Evolutionary conservation across 2,113 vertebrate species (phyloP), one percentile per base, ranked within the genome.

Genomic region (Prietella phreatophila): DNA sequence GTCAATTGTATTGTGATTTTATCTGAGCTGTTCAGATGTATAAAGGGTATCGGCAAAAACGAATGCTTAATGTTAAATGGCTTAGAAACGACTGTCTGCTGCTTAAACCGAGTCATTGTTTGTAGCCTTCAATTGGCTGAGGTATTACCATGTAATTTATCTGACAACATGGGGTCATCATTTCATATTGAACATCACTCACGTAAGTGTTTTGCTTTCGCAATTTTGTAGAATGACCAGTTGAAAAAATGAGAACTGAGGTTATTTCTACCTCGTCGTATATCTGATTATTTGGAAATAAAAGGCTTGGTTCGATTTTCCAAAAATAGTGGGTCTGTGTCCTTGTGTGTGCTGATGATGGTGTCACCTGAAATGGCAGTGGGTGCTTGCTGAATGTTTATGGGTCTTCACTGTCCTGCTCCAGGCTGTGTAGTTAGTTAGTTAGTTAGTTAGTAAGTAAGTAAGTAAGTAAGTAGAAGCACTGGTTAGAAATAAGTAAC

Each of bases 401-500:
- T 76, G 25, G 3, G 27, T 85, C 25, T 85, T 65, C 53, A 33
- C 36, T 83, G 60, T 85, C 83, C 95, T 94, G 89, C 86, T 86
- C 89, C 47, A 93, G 91, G 89, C 85, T 94, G 84, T 91, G 91
- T 17, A 63, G 36, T 42, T 0, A 39, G 4, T 39, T 3, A 39
- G 1, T 39, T 3, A 39, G 1, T 39, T 3, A 39, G 36, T 39
- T 4, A 39, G 39, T 39, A 39, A 39, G 7, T 47, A 10, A 42
- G 13, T 27, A 47, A 13, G 27, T 7, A 36, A 71, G 69, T 9
- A 76, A 88, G 42, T 94, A 95, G 76, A 92, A 92, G 83, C 56
- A 58, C 92, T 93, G 60, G 65, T 93, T 58, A 95, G 94, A 93
- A 93, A 89, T 87, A 97, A 96, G 91, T 98, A 97, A 97, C 96